Evolutionary conservation across 2,113 vertebrate species (phyloP).

Genomic region (Apodemus speciosus): DNA sequence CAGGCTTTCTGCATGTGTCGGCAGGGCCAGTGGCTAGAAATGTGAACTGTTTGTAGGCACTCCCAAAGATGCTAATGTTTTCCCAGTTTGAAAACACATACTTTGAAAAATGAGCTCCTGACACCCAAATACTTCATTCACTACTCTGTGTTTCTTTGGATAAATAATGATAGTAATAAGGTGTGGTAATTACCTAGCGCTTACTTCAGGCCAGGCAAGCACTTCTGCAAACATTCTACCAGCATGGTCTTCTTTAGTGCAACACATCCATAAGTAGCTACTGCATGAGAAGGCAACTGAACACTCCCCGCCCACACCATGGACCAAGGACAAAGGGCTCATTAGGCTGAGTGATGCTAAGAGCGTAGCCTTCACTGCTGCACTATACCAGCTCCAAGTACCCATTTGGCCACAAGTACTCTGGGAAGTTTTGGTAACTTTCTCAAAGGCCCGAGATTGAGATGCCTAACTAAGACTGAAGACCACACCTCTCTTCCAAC

Average conservation of each 20-base stretch:
- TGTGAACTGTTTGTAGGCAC: not conserved
- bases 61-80: constrained; percentile 48
- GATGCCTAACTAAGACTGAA: not conserved
- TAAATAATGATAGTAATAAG: constrained; percentile 53
- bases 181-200: constrained; percentile 43
- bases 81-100: constrained; percentile 59
- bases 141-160: constrained; percentile 33
- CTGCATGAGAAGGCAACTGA: constrained; percentile 34
- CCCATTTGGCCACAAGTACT: not conserved
- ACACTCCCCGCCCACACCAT: not conserved
- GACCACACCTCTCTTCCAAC: not conserved
- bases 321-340: not conserved
- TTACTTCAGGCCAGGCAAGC: constrained; percentile 1
- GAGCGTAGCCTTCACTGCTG: not conserved
- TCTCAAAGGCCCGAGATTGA: not conserved
- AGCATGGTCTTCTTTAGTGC: not conserved
- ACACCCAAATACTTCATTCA: constrained; percentile 36
- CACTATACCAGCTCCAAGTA: not conserved
- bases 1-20: constrained; percentile 11
- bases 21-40: constrained; percentile 27
- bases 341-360: not conserved
- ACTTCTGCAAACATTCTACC: constrained; percentile 32
- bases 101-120: constrained; percentile 49
- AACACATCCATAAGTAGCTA: not conserved
- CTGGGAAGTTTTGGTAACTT: constrained; percentile 11